A percentile compares a stretch with the other conserved stretches of the same genome.
Evolutionary conservation across 2,797 vertebrate species (phyloP).

Genomic region (Darevskia mixta): DNA sequence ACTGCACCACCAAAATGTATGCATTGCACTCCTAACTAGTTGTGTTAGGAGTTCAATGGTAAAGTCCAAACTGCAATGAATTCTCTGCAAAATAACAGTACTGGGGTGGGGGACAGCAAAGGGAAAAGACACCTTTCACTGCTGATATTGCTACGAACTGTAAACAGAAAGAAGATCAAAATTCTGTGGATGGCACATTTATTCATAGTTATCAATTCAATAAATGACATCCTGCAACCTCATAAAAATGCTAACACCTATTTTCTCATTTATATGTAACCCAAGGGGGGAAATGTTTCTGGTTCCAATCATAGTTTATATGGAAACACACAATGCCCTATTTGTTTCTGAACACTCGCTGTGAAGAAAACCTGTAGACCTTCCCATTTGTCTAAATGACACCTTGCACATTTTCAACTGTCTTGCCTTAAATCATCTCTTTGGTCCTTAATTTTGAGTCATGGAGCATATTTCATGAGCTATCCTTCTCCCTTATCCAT

Average conservation of each 20-base stretch:
- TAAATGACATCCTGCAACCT: slow-evolving; percentile 52
- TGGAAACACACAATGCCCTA: slow-evolving; percentile 9
- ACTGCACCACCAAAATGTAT: slow-evolving; percentile 54
- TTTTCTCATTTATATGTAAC: slow-evolving; percentile 53
- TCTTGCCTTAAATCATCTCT: not conserved
- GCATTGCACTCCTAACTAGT: slow-evolving; percentile 21
- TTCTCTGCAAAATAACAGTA: not conserved
- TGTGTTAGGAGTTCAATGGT: not conserved
- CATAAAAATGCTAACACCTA: slow-evolving; percentile 65
- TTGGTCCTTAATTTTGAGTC: slow-evolving; percentile 21
- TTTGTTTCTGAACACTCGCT: slow-evolving; percentile 32
- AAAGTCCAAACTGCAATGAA: too few relatives aligned
- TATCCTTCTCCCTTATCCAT: not conserved
- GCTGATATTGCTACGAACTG: slow-evolving; percentile 7
- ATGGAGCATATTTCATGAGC: slow-evolving; percentile 1
- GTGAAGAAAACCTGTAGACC: not conserved
- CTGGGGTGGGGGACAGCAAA: slow-evolving; percentile 7
- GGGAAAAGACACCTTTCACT: slow-evolving; percentile 52
- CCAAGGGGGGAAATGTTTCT: slow-evolving; percentile 54
- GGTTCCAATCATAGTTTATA: slow-evolving; percentile 34
- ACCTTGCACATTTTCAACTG: slow-evolving; percentile 15
- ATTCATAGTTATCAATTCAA: slow-evolving; percentile 66
- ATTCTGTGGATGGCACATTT: slow-evolving; percentile 65
- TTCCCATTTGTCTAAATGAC: slow-evolving; percentile 37
- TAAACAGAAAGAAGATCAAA: slow-evolving; percentile 61